A percentile compares a stretch with the other conserved stretches of the same genome.
These are phyloP conservation scores for Mystacornis crossleyi DNA, from an alignment of 2,113 vertebrate species.

Conservation along the genomic window DNA sequence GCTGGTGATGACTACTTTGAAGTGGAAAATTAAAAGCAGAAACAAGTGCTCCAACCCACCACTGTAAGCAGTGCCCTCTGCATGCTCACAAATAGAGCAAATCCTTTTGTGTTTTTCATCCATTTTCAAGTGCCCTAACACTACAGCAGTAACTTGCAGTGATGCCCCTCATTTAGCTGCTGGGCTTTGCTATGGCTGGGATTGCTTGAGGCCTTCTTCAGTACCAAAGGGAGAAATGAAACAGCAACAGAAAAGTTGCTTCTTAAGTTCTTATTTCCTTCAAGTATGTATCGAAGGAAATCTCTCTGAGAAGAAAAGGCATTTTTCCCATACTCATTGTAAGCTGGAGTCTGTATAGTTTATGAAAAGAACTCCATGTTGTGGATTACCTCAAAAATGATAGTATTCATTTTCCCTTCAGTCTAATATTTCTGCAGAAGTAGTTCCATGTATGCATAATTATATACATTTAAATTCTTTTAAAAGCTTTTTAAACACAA, in stretches of 20 bases:
- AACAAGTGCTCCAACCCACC: neutral
- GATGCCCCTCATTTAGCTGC: neutral
- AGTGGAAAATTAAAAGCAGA: neutral
- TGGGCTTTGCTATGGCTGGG: neutral
- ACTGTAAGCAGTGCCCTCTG: neutral
- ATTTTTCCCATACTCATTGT: neutral
- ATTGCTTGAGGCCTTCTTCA: neutral
- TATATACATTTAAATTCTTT: neutral
- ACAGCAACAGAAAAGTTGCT: neutral
- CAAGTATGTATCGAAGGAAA: neutral
- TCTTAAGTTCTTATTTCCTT: neutral
- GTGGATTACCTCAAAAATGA: neutral
- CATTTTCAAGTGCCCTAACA: neutral
- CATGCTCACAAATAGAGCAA: neutral
- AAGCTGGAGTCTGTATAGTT: neutral
- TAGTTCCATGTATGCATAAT: neutral
- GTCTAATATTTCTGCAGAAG: neutral
- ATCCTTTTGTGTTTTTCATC: neutral
- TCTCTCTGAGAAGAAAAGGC: neutral
- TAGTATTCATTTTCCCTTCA: neutral
- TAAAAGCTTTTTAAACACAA: neutral
- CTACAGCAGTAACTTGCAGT: neutral
- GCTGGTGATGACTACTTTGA: neutral
- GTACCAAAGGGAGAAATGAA: neutral
- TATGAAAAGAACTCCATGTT: neutral